These are phyloP conservation scores for Notolepis coatsorum DNA, from an alignment of 2,797 vertebrate genomes.

Conservation along the genomic window DNA sequence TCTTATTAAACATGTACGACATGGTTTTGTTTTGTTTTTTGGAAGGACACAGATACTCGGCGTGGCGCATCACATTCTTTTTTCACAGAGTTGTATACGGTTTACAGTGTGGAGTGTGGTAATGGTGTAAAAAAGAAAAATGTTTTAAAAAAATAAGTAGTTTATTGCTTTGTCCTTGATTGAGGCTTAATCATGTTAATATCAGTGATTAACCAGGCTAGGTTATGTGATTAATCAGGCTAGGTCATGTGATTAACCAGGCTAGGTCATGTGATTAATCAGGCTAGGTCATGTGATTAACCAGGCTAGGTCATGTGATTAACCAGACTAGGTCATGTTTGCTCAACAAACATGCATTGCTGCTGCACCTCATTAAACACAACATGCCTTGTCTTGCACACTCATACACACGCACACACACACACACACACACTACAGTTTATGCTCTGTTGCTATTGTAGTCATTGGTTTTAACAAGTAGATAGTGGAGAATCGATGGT, in stretches of 20 bases:
- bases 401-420: not conserved
- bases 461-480: constrained; percentile 18
- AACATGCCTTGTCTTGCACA: constrained; percentile 77
- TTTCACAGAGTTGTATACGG: constrained; percentile 35
- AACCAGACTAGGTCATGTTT: constrained; percentile 43
- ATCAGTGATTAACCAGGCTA: constrained; percentile 41
- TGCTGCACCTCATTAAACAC: constrained; percentile 78
- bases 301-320: constrained; percentile 34
- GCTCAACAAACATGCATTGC: constrained; percentile 68
- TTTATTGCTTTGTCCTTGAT: constrained; percentile 27
- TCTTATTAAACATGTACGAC: too few relatives aligned
- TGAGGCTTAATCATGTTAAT: constrained; percentile 34
- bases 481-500: constrained; percentile 8
- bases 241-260: constrained; percentile 41
- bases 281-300: constrained; percentile 47
- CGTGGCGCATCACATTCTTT: constrained; percentile 50
- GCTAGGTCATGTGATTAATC: constrained; percentile 36
- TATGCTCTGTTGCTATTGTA: constrained; percentile 32
- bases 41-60: constrained; percentile 60
- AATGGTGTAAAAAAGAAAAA: constrained; percentile 33
- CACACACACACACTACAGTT: constrained; percentile 6
- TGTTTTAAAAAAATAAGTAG: constrained; percentile 31
- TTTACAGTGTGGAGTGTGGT: constrained; percentile 48
- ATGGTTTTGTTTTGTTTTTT: too few relatives aligned
- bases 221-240: constrained; percentile 36